phyloP scores from a whole-genome alignment of 1,140 invertebrate genomes.

The Octopus sinensis region DNA sequence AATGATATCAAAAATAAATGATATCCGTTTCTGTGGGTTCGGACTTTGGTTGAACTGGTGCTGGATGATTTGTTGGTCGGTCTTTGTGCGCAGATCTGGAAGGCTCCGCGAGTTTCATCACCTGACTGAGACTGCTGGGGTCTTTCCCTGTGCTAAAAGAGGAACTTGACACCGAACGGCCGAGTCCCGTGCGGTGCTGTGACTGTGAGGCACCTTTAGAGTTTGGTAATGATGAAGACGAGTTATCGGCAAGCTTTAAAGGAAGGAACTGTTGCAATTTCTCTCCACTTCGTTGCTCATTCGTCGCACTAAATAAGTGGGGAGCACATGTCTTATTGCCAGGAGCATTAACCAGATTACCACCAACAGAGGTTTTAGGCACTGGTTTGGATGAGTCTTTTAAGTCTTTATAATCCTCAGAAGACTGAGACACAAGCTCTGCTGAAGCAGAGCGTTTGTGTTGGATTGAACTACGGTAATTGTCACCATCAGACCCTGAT shows the following conservation, averaged over 20 bases:
- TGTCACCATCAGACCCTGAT: conserved; percentile 18
- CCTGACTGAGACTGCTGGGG: conserved; percentile 26
- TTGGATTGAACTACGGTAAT: conserved; percentile 1
- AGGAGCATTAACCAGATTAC: conserved; percentile 25
- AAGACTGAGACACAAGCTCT: conserved; percentile 36
- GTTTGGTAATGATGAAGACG: conserved; percentile 6
- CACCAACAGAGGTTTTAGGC: conserved; percentile 25
- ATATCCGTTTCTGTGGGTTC: neutral
- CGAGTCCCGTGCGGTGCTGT: conserved; percentile 17
- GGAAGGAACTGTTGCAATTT: conserved; percentile 39
- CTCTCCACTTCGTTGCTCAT: conserved; percentile 71
- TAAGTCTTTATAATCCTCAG: conserved; percentile 29
- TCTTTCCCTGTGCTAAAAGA: conserved; percentile 21
- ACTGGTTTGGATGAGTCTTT: conserved; percentile 20
- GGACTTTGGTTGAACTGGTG: neutral
- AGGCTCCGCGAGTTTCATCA: conserved; percentile 44
- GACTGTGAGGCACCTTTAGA: conserved; percentile 20
- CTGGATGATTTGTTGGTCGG: neutral
- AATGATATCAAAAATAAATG: too few species aligned
- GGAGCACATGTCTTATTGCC: conserved; percentile 39
- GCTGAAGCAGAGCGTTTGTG: conserved; percentile 45
- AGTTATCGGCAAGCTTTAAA: conserved; percentile 30
- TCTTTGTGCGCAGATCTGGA: neutral
- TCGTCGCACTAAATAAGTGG: conserved; percentile 77
- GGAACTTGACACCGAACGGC: conserved; percentile 21